Percentiles rank a stretch among this genome's conserved stretches.
Conservation (phyloP, 2,888 invertebrate species). For the Tetramorium bicarinatum region DNA sequence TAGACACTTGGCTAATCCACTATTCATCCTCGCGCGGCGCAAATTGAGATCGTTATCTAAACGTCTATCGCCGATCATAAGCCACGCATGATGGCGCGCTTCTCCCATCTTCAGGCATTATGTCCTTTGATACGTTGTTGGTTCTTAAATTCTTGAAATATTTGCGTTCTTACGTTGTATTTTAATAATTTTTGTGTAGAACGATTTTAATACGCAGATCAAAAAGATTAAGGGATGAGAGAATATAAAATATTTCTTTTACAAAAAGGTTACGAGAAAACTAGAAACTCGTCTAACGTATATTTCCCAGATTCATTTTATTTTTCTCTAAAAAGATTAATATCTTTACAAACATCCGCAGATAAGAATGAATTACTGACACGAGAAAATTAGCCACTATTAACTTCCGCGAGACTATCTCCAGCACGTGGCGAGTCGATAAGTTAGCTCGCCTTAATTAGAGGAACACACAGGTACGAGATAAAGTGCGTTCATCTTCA, state of each 20-base stretch:
- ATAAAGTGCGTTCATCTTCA: conserved; percentile 73
- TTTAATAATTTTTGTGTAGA: background rate
- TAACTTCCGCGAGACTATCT: conserved; percentile 8
- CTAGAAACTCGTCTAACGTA: background rate
- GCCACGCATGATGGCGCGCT: conserved; percentile 3
- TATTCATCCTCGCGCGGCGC: conserved; percentile 67
- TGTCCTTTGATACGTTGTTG: background rate
- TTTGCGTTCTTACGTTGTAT: background rate
- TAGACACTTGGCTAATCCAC: conserved; percentile 72
- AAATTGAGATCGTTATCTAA: conserved; percentile 74
- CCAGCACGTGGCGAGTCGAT: conserved; percentile 25
- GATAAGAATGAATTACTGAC: background rate
- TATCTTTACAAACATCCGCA: background rate
- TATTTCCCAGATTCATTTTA: background rate
- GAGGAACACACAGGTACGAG: conserved; percentile 72
- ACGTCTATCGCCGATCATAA: conserved; percentile 66
- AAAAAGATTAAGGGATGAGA: background rate
- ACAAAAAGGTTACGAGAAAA: background rate
- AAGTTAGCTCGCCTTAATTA: conserved; percentile 72
- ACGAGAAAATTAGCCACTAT: conserved; percentile 13
- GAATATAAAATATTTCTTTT: background rate
- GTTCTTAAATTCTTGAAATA: background rate
- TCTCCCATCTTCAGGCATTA: background rate
- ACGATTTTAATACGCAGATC: background rate
- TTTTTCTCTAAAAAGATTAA: background rate